phyloP scores from a whole-genome alignment of 2,113 vertebrate genomes.

The Pyrgilauda ruficollis region DNA sequence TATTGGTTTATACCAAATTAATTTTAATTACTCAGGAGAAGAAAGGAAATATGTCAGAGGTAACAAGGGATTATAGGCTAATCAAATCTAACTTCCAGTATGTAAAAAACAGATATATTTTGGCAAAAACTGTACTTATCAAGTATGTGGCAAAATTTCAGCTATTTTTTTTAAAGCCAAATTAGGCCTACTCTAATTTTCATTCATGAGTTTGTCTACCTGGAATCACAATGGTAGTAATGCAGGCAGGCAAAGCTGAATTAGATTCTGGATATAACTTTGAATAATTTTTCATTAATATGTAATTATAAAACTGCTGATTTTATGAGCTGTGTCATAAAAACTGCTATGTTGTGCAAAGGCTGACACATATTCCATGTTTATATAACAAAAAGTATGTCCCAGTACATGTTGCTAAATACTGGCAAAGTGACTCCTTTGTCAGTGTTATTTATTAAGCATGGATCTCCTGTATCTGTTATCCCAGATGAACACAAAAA shows the following conservation, averaged over 20 bases:
- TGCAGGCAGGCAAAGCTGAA: background rate
- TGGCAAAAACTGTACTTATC: background rate
- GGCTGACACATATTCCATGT: background rate
- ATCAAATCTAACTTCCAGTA: background rate
- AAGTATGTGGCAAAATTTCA: background rate
- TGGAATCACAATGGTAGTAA: background rate
- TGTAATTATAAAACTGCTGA: background rate
- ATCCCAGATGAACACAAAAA: background rate
- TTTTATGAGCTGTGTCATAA: background rate
- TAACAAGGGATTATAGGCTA: background rate
- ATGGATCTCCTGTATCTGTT: background rate
- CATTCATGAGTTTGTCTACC: background rate
- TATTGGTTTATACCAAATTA: background rate
- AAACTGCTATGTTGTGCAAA: background rate
- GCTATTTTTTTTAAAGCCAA: background rate
- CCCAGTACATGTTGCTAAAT: background rate
- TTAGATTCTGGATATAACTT: background rate
- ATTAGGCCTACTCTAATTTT: background rate
- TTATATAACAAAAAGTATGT: background rate
- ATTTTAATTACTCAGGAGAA: background rate
- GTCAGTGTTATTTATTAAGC: background rate
- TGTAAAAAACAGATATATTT: background rate
- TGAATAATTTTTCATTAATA: background rate
- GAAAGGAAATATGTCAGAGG: background rate
- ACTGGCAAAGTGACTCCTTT: background rate